These are phyloP conservation scores for Bombus affinis DNA, from an alignment of 1,140 invertebrate species.

Conservation along the genomic window DNA sequence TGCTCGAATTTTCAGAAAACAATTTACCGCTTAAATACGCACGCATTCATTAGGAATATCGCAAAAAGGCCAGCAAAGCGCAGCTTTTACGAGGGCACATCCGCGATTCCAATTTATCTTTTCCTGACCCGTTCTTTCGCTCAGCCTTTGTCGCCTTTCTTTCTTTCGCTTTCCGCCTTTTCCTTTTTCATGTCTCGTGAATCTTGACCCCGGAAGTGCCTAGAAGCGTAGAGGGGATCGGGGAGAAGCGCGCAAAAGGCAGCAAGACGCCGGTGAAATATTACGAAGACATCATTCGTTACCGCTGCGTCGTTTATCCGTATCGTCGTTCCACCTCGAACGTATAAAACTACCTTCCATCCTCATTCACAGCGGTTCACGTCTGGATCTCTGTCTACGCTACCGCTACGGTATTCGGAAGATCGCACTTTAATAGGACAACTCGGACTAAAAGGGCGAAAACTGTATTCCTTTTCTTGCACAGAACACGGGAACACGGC, in stretches of 20 bases:
- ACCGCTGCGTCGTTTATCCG: constrained; percentile 66
- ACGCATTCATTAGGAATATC: constrained; percentile 38
- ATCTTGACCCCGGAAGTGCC: constrained; percentile 67
- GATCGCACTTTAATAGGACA: constrained; percentile 59
- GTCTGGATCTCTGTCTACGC: neutral
- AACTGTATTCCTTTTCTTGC: constrained; percentile 16
- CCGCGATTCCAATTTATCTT: constrained; percentile 66
- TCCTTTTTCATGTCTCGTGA: constrained; percentile 60
- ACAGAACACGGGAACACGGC: constrained; percentile 2
- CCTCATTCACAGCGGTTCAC: constrained; percentile 44
- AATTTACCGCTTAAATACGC: constrained; percentile 47
- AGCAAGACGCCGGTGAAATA: constrained; percentile 64
- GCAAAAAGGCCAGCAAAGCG: constrained; percentile 11
- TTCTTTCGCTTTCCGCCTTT: constrained; percentile 45
- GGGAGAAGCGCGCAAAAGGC: constrained; percentile 14
- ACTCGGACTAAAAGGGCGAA: constrained; percentile 26
- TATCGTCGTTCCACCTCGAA: constrained; percentile 52
- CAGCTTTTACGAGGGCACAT: constrained; percentile 44
- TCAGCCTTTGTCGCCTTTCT: constrained; percentile 61
- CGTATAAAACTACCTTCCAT: constrained; percentile 61
- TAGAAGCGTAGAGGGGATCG: constrained; percentile 1
- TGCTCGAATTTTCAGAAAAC: constrained; percentile 21
- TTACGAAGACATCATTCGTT: constrained; percentile 70
- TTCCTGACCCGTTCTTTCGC: constrained; percentile 46
- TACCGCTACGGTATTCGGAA: constrained; percentile 12